Evolutionary conservation across 2,113 vertebrate genomes (phyloP).

Genomic region (Rhabdornis inornatus): DNA sequence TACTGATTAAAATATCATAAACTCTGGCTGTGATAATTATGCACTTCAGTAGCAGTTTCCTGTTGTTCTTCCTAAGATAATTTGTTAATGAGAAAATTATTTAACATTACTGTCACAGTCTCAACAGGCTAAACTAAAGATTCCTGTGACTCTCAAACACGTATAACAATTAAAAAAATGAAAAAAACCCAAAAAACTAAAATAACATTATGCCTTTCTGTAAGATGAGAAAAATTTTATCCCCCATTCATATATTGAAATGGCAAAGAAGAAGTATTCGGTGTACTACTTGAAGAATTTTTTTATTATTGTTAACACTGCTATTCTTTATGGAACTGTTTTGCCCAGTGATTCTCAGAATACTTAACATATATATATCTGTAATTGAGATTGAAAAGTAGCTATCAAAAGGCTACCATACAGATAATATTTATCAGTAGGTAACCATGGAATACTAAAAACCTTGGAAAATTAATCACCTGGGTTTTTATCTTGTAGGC

Average conservation of each 20-base stretch:
- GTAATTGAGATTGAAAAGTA: not conserved
- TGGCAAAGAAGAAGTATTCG: not conserved
- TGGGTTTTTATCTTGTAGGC: not conserved
- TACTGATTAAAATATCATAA: not conserved
- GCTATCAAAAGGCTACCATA: not conserved
- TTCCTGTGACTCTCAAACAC: not conserved
- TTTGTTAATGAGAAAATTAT: not conserved
- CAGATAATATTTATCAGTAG: not conserved
- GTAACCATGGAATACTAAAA: not conserved
- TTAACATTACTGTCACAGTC: not conserved
- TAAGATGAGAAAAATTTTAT: not conserved
- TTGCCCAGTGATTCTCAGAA: not conserved
- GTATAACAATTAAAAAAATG: rapidly evolving
- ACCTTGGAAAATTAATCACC: not conserved
- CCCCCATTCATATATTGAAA: not conserved
- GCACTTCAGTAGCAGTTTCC: not conserved
- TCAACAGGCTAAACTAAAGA: not conserved
- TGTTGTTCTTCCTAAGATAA: not conserved
- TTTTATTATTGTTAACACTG: not conserved
- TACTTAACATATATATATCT: not conserved
- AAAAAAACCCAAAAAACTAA: too few species aligned
- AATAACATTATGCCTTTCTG: not conserved
- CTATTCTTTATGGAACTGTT: not conserved
- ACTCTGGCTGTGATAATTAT: not conserved
- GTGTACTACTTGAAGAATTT: not conserved